These are phyloP conservation scores for Bombus turneri DNA, from an alignment of 1,140 invertebrate species.

Conservation along the genomic window DNA sequence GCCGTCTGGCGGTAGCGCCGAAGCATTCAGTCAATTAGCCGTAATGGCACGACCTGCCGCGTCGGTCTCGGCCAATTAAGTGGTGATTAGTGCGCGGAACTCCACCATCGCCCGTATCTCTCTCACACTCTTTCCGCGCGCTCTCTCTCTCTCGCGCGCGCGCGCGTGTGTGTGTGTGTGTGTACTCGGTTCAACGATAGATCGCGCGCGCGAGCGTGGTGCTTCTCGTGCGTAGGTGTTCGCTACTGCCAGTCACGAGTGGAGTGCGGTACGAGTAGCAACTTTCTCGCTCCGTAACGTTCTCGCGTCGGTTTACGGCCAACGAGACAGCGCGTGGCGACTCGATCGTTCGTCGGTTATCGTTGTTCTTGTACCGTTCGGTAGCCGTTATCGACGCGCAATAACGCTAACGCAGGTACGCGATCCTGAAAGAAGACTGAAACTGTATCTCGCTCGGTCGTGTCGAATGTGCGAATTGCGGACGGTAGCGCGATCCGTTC, in stretches of 20 bases:
- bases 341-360: no score
- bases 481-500: constrained; percentile 15
- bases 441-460: background rate
- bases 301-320: background rate
- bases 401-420: no score
- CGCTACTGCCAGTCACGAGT: constrained; percentile 19
- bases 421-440: background rate
- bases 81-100: constrained; percentile 71
- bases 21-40: constrained; percentile 71
- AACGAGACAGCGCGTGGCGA: no score
- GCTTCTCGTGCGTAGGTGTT: constrained; percentile 1
- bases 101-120: constrained; percentile 43
- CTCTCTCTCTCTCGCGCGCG: background rate
- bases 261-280: background rate
- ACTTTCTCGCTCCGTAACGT: background rate
- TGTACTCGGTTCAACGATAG: constrained; percentile 12
- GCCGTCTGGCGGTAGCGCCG: constrained; percentile 59
- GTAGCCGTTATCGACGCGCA: background rate
- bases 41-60: constrained; percentile 71
- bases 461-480: background rate
- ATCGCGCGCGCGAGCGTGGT: constrained; percentile 23
- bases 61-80: constrained; percentile 72
- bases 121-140: background rate
- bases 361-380: background rate
- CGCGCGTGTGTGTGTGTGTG: background rate